Base-by-base conservation (phyloP, 2,797 vertebrate genomes). In the Hirundo rustica region DNA sequence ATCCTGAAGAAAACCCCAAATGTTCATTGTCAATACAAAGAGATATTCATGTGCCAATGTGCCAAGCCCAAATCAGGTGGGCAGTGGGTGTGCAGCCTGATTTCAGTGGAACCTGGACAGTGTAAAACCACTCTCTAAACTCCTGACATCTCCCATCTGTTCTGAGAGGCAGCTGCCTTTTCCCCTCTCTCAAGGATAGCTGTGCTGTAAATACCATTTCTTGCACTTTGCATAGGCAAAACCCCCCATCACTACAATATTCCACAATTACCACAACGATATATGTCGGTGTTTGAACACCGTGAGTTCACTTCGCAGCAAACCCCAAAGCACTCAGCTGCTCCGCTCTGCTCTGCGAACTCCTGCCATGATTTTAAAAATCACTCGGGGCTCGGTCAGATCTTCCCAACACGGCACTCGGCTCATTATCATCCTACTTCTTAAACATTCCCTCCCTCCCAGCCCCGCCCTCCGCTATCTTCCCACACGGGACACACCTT, bases 401-500 rank as follows among this genome's bases (percentile, higher is more conserved):
- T n/a, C 81, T 51, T 51, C 80, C 83, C 73, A 81, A 29, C 30
- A 3, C 15, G 50, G 85, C 77, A 5, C 51, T 44, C 11, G 12
- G 77, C 38, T 61, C 45, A 54, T 53, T 89, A 62, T 73, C 88
- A 72, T 51, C 45, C 81, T 62, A 11, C 55, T 87, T 10, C 83
- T 93, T 67, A 89, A 95, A 78, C 77, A 88, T 54, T 72, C 53
- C 79, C 88, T 92, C 83, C 85, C 88, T 86, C 34, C 14, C 57
- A 40, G 38, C 80, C 23, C 51, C 45, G 57, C 73, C 85, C 89
- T 61, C 22, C 29, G 68, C 62, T 77, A 75, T 89, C 95, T 91
- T 16, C 81, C 79, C 88, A 16, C 72, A 29, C 40, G 42, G 91
- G 54, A 91, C 94, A 95, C 95, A 92, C 94, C 94, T 89, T 40